Conservation (phyloP, 2,888 invertebrate species). For the Standfussiana lucernea region DNA sequence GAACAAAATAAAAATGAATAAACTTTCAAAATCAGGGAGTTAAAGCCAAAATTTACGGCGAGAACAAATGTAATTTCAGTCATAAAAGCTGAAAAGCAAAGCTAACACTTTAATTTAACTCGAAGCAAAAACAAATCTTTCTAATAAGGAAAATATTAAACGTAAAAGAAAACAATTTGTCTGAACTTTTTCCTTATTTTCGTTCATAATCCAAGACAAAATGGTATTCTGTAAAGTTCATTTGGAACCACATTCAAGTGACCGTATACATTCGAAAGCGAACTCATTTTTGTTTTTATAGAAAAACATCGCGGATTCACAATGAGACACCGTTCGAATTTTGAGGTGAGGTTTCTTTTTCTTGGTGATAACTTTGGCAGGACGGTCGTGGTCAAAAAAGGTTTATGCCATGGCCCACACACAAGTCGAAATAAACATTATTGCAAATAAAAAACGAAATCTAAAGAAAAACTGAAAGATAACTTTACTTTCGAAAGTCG, state of each 20-base stretch:
- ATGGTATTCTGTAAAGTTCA: background rate
- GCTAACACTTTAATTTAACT: slow-evolving; percentile 7
- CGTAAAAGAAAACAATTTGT: slow-evolving; percentile 15
- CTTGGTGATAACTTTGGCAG: background rate
- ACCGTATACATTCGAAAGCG: background rate
- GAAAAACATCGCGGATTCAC: background rate
- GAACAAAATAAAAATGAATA: background rate
- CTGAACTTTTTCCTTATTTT: slow-evolving; percentile 22
- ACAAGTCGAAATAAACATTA: too few relatives aligned
- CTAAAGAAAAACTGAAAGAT: too few relatives aligned
- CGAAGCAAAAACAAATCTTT: slow-evolving; percentile 8
- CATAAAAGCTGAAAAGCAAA: background rate
- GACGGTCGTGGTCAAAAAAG: background rate
- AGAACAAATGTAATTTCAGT: background rate
- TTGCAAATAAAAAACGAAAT: too few relatives aligned
- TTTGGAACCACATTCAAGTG: background rate
- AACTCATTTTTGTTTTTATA: background rate
- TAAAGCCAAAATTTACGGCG: background rate
- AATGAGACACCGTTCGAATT: background rate
- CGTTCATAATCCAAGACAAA: background rate
- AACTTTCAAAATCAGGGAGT: background rate
- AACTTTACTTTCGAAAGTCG: too few relatives aligned
- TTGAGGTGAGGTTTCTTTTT: background rate
- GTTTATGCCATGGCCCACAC: background rate
- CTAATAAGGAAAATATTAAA: slow-evolving; percentile 25